Percentiles rank a stretch among this genome's conserved stretches.
Conservation (phyloP, 2,797 vertebrate genomes). For the Tokudaia muenninki region DNA sequence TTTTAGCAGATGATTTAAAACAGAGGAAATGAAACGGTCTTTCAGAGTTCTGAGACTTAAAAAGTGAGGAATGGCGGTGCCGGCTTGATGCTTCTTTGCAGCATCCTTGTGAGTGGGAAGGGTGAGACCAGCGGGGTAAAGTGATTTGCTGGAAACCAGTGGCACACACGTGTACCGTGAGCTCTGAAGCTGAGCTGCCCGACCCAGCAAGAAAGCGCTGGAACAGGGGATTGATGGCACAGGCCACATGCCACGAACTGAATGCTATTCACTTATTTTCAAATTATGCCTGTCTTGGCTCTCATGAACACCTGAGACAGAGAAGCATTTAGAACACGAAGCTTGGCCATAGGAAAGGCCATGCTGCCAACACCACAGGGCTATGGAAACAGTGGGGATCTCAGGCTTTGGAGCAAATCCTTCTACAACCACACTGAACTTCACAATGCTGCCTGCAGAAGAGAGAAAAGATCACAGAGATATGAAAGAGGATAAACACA, state of each 20-base stretch:
- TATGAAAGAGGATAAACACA: background rate
- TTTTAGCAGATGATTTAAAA: background rate
- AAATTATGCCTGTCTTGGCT: background rate
- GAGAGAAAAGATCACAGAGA: background rate
- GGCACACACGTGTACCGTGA: accelerated
- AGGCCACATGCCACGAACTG: background rate
- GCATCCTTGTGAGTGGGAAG: background rate
- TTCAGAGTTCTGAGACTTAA: background rate
- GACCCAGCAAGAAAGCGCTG: accelerated
- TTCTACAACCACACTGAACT: accelerated
- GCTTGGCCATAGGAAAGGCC: background rate
- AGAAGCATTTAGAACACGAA: background rate
- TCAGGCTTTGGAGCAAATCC: background rate
- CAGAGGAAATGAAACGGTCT: background rate
- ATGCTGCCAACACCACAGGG: background rate
- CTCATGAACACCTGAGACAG: no score
- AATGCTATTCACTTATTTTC: background rate
- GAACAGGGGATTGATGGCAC: background rate
- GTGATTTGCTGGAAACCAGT: background rate
- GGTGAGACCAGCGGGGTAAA: accelerated
- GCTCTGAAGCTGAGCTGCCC: background rate
- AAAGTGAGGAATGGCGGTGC: accelerated
- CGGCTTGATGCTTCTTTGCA: background rate
- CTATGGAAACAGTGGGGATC: accelerated
- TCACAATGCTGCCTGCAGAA: accelerated